Base-by-base conservation (phyloP, 2,888 invertebrate species). In the Tyria jacobaeae region DNA sequence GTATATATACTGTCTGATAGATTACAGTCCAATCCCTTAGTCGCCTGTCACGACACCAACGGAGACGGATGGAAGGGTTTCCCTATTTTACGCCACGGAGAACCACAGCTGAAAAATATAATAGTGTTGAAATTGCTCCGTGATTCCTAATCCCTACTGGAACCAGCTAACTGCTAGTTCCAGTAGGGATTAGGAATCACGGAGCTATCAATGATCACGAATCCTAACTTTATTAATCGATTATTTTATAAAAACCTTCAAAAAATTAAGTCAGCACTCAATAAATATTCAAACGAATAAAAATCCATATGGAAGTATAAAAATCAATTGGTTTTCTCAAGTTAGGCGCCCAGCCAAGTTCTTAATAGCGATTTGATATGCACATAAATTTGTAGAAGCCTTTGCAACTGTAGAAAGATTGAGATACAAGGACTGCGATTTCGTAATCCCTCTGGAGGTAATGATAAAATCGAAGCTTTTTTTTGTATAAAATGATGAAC, bases 371-470 rank as follows among this genome's bases (percentile, higher is more conserved):
- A 82, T 86, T 81, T 83, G 78, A 82, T 89, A 90, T 90, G 91
- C 86, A 87, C 89, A 90, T 91, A 91, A 87, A 90, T 91, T 90
- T 83, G 74, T 78, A 73, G 65, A 64, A 67, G 66, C 64, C 55
- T 55, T 44, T 21, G 34, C 37, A 35, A 44, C 9, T 14, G 17
- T 68, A 71, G 66, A 62, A 44, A 62, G 61, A 63, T 57, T 51
- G 50, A 57, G 50, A 25, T 37, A 60, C 41, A 60, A n/a, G 54
- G 24, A 34, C 41, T 34, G 10, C 50, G 48, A 27, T 35, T 25
- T 58, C 27, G 21, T 58, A 34, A 44, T 41, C 37, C 48, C 41
- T 21, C 10, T n/a, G 44, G 41, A 21, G 35, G 58, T 52, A 58
- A 44, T 58, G 51, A 58, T 34, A n/a, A 24, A 41, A 52, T 58